Conservation (phyloP, 1,140 invertebrate species). For the Micrasema minimum region DNA sequence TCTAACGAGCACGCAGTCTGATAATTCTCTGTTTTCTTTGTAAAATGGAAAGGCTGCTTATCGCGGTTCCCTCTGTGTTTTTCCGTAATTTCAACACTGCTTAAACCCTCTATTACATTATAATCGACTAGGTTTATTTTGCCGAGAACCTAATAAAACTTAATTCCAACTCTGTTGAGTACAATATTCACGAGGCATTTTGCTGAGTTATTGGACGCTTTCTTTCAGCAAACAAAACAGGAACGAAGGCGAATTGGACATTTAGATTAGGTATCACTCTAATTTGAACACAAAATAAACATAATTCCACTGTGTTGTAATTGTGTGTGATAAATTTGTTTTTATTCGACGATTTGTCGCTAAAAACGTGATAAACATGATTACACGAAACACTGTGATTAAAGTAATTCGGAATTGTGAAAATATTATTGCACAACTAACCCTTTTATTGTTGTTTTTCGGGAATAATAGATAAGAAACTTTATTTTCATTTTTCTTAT, state of each 20-base stretch:
- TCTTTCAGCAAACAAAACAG: constrained; percentile 1
- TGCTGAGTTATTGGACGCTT: constrained; percentile 4
- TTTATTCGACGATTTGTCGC: too few relatives aligned
- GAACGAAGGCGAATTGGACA: constrained; percentile 2
- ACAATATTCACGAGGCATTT: constrained; percentile 13
- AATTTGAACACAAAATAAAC: neutral
- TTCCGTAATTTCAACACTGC: constrained; percentile 31
- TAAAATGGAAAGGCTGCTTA: constrained; percentile 34
- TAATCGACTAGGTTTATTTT: constrained; percentile 31
- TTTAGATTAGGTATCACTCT: neutral
- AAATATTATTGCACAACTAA: too few relatives aligned
- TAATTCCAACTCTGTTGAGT: constrained; percentile 17
- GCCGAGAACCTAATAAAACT: constrained; percentile 28
- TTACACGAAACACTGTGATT: too few relatives aligned
- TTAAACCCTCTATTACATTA: constrained; percentile 33
- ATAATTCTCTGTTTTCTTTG: constrained; percentile 33
- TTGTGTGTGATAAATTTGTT: too few relatives aligned
- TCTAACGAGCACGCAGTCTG: constrained; percentile 29
- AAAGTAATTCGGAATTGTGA: neutral
- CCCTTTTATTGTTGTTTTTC: too few relatives aligned
- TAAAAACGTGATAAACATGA: too few relatives aligned
- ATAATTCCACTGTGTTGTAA: too few relatives aligned
- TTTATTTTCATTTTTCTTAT: too few relatives aligned
- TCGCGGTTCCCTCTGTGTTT: constrained; percentile 32
- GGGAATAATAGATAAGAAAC: too few relatives aligned